Evolutionary conservation across 2,113 vertebrate species (phyloP).

Genomic region (Salvator merianae): DNA sequence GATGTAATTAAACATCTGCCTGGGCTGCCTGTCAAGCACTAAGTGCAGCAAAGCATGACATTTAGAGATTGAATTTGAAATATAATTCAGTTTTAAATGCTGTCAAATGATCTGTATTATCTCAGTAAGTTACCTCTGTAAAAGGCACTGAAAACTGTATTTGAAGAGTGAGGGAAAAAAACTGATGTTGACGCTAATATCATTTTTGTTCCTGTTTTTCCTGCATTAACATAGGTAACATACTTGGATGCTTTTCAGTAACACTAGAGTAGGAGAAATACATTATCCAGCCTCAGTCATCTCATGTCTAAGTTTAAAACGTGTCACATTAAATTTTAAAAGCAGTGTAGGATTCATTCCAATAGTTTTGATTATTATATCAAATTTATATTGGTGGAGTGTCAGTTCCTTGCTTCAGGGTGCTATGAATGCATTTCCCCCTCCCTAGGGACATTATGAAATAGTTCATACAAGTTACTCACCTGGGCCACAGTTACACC

Average conservation of each 20-base stretch:
- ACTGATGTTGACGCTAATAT: background rate
- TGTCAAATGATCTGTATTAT: background rate
- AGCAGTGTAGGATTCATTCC: background rate
- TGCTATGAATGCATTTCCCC: too few species aligned
- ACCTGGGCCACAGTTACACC: too few species aligned
- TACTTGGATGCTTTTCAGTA: too few species aligned
- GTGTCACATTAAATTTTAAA: background rate
- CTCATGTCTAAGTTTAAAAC: background rate
- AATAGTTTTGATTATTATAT: background rate
- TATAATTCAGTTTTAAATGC: background rate
- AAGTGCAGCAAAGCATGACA: slow-evolving; percentile 4
- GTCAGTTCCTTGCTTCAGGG: background rate
- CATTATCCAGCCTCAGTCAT: background rate
- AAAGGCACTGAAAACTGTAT: background rate
- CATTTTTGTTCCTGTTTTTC: too few species aligned
- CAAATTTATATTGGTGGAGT: background rate
- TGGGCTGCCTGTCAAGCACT: background rate
- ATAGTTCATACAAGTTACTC: background rate
- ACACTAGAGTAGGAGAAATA: background rate
- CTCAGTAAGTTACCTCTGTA: background rate
- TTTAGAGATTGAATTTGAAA: slow-evolving; percentile 4
- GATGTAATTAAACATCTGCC: slow-evolving; percentile 14
- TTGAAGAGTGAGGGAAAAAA: background rate
- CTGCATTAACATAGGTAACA: too few species aligned
- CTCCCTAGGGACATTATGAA: background rate